Evolutionary conservation across 2,888 invertebrate species (phyloP).

Genomic region (Nomada ruficornis): DNA sequence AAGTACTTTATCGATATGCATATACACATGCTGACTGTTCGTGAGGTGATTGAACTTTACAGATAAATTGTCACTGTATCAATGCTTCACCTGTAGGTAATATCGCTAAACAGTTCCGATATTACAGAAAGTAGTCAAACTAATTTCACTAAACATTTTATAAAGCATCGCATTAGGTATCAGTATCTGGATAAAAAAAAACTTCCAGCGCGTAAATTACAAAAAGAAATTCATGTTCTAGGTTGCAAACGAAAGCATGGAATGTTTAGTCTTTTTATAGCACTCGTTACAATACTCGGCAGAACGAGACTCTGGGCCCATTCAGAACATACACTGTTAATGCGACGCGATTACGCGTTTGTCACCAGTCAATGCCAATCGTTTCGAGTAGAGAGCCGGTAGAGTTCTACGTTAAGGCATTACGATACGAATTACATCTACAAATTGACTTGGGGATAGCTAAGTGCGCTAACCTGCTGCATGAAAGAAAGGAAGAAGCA

Average conservation of each 20-base stretch:
- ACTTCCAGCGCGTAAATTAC: background rate
- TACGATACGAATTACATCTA: slow-evolving; percentile 28
- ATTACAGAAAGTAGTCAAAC: background rate
- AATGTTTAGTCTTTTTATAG: slow-evolving; percentile 9
- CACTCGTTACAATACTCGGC: slow-evolving; percentile 28
- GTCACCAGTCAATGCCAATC: slow-evolving; percentile 64
- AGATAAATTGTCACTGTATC: slow-evolving; percentile 11
- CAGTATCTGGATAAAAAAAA: too few relatives aligned
- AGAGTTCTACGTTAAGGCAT: slow-evolving; percentile 37
- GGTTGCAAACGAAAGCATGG: background rate
- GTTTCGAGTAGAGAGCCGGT: slow-evolving; percentile 53
- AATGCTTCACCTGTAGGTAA: slow-evolving; percentile 4
- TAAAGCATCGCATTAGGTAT: too few relatives aligned
- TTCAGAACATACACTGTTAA: slow-evolving; percentile 55
- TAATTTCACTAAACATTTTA: background rate
- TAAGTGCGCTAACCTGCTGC: slow-evolving; percentile 29
- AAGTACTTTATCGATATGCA: background rate
- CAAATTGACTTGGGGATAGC: slow-evolving; percentile 13
- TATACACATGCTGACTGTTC: background rate
- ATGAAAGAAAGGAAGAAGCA: slow-evolving; percentile 24
- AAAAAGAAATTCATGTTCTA: background rate
- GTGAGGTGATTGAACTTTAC: slow-evolving; percentile 5
- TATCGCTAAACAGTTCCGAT: background rate
- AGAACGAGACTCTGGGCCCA: slow-evolving; percentile 41
- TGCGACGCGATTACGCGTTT: slow-evolving; percentile 61